Evolutionary conservation across 2,113 vertebrate species (phyloP).

Genomic region (Pangasianodon hypophthalmus): DNA sequence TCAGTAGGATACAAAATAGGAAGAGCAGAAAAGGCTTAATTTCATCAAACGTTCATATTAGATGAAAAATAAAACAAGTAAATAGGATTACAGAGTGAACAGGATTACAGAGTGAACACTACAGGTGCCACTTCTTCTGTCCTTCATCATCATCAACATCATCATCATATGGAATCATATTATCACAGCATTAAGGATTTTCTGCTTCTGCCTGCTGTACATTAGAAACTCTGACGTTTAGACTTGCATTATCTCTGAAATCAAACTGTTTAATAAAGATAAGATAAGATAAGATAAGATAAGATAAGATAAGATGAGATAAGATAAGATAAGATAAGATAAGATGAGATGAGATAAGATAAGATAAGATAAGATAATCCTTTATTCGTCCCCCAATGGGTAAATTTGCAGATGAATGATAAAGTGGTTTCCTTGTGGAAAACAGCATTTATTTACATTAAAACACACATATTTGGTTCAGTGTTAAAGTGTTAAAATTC

Average conservation of each 20-base stretch:
- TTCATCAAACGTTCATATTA: not conserved
- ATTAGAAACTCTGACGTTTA: not conserved
- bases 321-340: no score
- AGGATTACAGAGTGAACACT: not conserved
- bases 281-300: no score
- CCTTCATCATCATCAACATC: not conserved
- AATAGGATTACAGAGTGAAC: not conserved
- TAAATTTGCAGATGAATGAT: not conserved
- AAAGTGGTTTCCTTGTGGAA: not conserved
- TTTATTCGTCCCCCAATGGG: no score
- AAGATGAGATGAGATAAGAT: no score
- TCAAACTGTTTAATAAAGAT: not conserved
- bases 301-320: no score
- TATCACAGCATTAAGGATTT: not conserved
- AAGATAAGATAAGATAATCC: no score
- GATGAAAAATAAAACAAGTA: not conserved
- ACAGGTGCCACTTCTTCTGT: not conserved
- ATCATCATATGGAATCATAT: not conserved
- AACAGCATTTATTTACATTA: constrained; percentile 4
- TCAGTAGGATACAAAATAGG: not conserved
- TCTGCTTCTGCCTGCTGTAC: not conserved
- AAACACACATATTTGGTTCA: constrained; percentile 4
- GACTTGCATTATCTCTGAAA: not conserved
- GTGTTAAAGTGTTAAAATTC: not conserved
- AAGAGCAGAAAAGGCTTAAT: not conserved